Evolutionary conservation across 2,888 invertebrate species (phyloP).

Genomic region (Sarcophaga caerulescens): DNA sequence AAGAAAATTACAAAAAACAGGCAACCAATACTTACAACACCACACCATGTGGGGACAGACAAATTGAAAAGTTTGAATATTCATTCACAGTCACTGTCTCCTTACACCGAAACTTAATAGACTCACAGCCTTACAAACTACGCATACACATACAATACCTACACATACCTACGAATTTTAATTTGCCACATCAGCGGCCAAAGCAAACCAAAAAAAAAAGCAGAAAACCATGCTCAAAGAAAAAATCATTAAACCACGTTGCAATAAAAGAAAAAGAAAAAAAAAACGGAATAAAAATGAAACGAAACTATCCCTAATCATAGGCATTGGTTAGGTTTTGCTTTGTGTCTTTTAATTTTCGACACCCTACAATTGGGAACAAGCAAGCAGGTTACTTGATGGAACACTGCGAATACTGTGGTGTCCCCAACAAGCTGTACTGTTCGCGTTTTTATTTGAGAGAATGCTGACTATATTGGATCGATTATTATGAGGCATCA

Average conservation of each 20-base stretch:
- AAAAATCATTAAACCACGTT: constrained; percentile 10
- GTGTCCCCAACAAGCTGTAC: too few species aligned
- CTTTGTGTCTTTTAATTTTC: constrained; percentile 23
- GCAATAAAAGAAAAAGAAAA: neutral
- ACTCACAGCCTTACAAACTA: neutral
- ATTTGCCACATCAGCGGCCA: constrained; percentile 60
- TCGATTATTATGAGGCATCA: too few species aligned
- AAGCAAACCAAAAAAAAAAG: constrained; percentile 28
- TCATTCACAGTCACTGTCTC: constrained; percentile 20
- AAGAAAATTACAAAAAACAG: constrained; percentile 53
- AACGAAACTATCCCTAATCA: constrained; percentile 56
- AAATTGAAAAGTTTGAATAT: neutral
- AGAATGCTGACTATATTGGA: too few species aligned
- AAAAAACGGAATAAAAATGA: constrained; percentile 35
- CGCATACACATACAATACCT: neutral
- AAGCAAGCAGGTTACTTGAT: too few species aligned
- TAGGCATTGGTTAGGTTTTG: constrained; percentile 43
- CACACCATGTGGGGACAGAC: constrained; percentile 1
- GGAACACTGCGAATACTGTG: too few species aligned
- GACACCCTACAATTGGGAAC: constrained; percentile 9
- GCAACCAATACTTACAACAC: constrained; percentile 51
- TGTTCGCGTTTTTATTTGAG: too few species aligned
- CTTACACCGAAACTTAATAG: constrained; percentile 34
- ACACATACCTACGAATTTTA: constrained; percentile 50
- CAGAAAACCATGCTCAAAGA: neutral